A percentile compares a stretch with the other conserved stretches of the same genome.
Evolutionary conservation across 1,140 invertebrate genomes (phyloP).

Genomic region (Drosophila mayri): DNA sequence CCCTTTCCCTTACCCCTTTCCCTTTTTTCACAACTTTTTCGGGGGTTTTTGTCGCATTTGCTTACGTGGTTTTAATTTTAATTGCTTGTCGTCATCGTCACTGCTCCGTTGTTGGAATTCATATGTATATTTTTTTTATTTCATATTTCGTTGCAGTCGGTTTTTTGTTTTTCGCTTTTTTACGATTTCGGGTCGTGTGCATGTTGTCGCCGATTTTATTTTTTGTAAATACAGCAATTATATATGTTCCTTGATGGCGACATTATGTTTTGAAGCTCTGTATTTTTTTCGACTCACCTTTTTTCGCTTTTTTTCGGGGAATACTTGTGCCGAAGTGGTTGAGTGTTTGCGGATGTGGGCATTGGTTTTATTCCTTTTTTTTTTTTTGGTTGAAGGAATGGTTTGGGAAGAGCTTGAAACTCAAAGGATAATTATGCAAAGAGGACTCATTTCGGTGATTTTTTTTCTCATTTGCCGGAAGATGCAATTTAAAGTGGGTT

Average conservation of each 20-base stretch:
- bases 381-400: neutral
- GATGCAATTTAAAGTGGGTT: slow-evolving; percentile 36
- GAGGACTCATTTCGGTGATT: slow-evolving; percentile 1
- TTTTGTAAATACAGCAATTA: slow-evolving; percentile 84
- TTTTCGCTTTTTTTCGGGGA: slow-evolving; percentile 21
- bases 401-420: slow-evolving; percentile 23
- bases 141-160: slow-evolving; percentile 11
- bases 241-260: slow-evolving; percentile 77
- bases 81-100: slow-evolving; percentile 73
- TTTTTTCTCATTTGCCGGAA: slow-evolving; percentile 33
- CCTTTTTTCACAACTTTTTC: slow-evolving; percentile 44
- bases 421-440: slow-evolving; percentile 49
- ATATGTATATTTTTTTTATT: slow-evolving; percentile 10
- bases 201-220: slow-evolving; percentile 81
- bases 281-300: slow-evolving; percentile 18
- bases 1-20: slow-evolving; percentile 10
- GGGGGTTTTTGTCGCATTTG: slow-evolving; percentile 72
- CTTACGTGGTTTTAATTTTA: slow-evolving; percentile 82
- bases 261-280: slow-evolving; percentile 65
- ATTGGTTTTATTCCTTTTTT: slow-evolving; percentile 10
- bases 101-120: slow-evolving; percentile 18
- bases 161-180: slow-evolving; percentile 14
- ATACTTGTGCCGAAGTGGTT: slow-evolving; percentile 40
- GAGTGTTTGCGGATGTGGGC: slow-evolving; percentile 52
- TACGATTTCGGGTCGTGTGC: slow-evolving; percentile 49